Evolutionary conservation across 2,113 vertebrate species (phyloP), one percentile per base, ranked within the genome.

Genomic region (Malurus cyaneus): DNA sequence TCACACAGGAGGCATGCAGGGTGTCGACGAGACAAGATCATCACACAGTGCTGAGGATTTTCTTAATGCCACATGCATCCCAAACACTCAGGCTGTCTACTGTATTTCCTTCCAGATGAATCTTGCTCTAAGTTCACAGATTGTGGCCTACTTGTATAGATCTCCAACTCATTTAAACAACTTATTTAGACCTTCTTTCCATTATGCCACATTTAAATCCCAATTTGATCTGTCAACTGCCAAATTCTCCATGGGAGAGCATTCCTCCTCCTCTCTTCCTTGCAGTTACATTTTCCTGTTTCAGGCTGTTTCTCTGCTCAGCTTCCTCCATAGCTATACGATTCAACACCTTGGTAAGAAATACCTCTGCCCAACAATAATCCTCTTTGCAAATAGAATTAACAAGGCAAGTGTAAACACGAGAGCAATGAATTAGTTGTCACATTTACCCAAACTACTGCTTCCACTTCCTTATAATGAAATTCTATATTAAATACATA

Each of bases 381-480:
- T 69, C 39, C 28, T 61, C 59, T 73, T 65, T 31, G 54, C 84
- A 92, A 93, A 86, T 2, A 91, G 46, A 88, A 92, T 81, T 81
- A 93, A 70, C 18, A 46, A 39, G 34, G 28, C 60, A 92, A 78
- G 23, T 50, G 42, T 32, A 94, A 94, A 93, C 26, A 69, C 0
- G 0, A 46, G 46, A 80, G 44, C 39, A 74, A 79, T 41, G 7
- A 86, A 86, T 46, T 52, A 67, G 24, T 28, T 70, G 80, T 29
- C 65, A 39, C 71, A 91, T 93, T 93, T 86, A 88, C 52, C 59
- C 69, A 39, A 92, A 83, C 39, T 62, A 74, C 41, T 69, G 44
- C 41, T 94, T 67, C 36, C 52, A 47, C 56, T 65, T 80, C 65
- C 50, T 41, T 65, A 50, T 7, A 90, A 73, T 54, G 12, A 91